Evolutionary conservation across 2,113 vertebrate genomes (phyloP).

Genomic region (Phaethon lepturus): DNA sequence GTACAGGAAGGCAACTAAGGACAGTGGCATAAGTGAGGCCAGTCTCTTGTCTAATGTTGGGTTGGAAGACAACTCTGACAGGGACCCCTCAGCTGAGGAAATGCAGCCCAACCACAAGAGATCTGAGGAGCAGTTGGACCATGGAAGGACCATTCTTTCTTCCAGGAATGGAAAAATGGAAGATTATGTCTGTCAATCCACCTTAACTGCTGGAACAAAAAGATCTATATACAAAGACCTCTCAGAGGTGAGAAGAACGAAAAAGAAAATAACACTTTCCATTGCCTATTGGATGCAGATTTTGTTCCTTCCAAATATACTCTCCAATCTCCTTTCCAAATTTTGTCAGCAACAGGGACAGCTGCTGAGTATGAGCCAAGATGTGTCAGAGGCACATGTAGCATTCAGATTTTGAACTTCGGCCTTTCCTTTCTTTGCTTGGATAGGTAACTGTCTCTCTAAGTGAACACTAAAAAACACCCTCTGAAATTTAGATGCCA

Average conservation of each 20-base stretch:
- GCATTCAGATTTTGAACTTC: not conserved
- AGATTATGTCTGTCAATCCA: not conserved
- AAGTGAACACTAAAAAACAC: not conserved
- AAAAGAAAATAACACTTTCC: not conserved
- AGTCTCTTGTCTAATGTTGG: not conserved
- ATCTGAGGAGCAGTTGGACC: not conserved
- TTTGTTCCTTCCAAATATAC: not conserved
- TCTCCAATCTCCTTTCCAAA: not conserved
- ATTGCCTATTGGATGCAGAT: slow-evolving; percentile 1
- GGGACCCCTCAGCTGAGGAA: not conserved
- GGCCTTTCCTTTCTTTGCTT: not conserved
- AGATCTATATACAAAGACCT: not conserved
- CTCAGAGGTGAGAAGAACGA: not conserved
- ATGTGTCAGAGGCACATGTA: not conserved
- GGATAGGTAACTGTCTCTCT: not conserved
- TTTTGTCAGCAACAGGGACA: not conserved
- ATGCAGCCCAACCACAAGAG: accelerated
- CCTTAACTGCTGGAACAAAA: not conserved
- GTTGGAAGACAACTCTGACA: not conserved
- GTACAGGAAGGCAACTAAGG: not conserved
- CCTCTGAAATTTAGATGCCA: not conserved
- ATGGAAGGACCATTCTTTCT: not conserved
- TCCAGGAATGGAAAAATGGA: not conserved
- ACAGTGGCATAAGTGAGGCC: not conserved
- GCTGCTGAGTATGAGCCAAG: not conserved